Evolutionary conservation across 1,140 invertebrate species (phyloP), one percentile per base, ranked within the genome.

Genomic region (Drosophila novamexicana): DNA sequence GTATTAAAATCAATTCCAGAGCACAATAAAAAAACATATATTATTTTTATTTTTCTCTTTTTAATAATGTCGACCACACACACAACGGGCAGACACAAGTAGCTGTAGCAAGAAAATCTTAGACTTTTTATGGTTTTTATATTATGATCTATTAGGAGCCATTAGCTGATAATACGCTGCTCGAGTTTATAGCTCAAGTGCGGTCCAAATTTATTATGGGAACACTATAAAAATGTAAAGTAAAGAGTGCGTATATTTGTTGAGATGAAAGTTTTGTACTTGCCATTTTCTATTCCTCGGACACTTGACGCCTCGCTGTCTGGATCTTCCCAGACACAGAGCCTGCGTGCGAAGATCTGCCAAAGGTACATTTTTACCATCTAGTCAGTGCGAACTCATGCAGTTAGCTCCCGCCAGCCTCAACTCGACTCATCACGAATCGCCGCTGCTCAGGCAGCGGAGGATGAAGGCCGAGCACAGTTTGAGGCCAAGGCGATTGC

Each of bases 141-240:
- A 83, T 84, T 89, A 77, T 89, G 84, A 88, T 88, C 84, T 89
- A 89, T 88, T 88, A 83, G 83, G 54, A 64, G 63, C 68, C 84
- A 88, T 88, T 88, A 88, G 77, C 67, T 73, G 83, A 86, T 88
- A 86, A 82, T 75, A 8, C 36, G 32, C 44, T 50, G 66, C 40
- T 66, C 49, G 44, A 16, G 10, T 69, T 75, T 56, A 63, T 59
- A 32, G 34, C 14, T 44, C 5, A 12, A 16, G 40, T 54, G 16
- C 37, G 50, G 42, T 10, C 36, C 16, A 14, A 29, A 7, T 49
- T 49, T 59, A 49, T 50, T 29, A 59, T 53, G 45, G 8, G 16
- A 44, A 9, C 49, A n/a, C 18, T 42, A 14, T 14, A 42, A 42
- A 42, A 42, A 6, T 14, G n/a, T 7, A 42, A n/a, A 42, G n/a